Percentiles rank a stretch among this genome's conserved stretches.
Evolutionary conservation across 2,113 vertebrate genomes (phyloP).

Genomic region (Hydrolagus affinis): DNA sequence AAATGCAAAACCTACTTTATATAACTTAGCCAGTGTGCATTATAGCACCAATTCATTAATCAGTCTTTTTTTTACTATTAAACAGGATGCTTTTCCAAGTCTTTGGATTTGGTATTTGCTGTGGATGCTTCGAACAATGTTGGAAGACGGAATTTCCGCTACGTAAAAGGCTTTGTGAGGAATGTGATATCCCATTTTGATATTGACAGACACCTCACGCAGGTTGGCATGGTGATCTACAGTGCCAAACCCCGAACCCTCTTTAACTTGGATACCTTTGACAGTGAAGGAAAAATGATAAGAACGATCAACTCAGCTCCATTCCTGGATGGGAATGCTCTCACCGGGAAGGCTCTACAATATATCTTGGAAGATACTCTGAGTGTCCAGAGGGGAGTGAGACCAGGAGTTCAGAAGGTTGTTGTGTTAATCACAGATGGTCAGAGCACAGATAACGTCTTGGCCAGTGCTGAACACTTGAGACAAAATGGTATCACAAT

Average conservation of each 20-base stretch:
- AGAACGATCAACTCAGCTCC: slow-evolving; percentile 33
- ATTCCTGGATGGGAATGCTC: slow-evolving; percentile 30
- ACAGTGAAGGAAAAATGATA: slow-evolving; percentile 37
- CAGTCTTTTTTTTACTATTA: neutral
- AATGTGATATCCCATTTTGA: slow-evolving; percentile 34
- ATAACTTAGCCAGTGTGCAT: neutral
- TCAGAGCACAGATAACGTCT: slow-evolving; percentile 33
- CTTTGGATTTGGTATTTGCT: slow-evolving; percentile 37
- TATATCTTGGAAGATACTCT: slow-evolving; percentile 32
- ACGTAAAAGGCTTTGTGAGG: slow-evolving; percentile 34
- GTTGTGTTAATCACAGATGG: slow-evolving; percentile 35
- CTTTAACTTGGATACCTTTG: slow-evolving; percentile 33
- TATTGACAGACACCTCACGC: slow-evolving; percentile 36
- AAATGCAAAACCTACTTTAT: neutral
- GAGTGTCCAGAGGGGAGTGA: slow-evolving; percentile 29
- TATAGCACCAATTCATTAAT: neutral
- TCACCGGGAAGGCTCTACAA: slow-evolving; percentile 27
- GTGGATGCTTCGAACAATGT: slow-evolving; percentile 35
- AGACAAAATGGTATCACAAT: slow-evolving; percentile 29
- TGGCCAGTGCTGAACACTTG: slow-evolving; percentile 11
- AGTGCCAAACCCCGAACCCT: slow-evolving; percentile 35
- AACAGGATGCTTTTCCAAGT: slow-evolving; percentile 35
- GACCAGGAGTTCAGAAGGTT: slow-evolving; percentile 34
- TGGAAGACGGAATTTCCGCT: slow-evolving; percentile 31
- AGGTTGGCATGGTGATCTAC: slow-evolving; percentile 35